Percentiles rank a stretch among this genome's conserved stretches.
These are phyloP conservation scores for Drosophila lacteicornis DNA, from an alignment of 1,140 invertebrate species.

Conservation along the genomic window DNA sequence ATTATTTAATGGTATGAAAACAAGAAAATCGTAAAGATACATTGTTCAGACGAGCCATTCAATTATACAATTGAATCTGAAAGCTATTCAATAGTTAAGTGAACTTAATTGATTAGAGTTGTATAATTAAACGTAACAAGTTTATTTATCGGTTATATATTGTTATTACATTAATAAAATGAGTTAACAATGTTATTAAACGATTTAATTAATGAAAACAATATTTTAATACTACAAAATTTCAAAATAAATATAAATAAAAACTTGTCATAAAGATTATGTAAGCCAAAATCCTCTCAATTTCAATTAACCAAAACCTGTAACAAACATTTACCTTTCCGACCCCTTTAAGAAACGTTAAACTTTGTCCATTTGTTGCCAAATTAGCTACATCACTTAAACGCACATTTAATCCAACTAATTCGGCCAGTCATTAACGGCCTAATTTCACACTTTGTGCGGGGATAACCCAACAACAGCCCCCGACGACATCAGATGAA, in stretches of 20 bases:
- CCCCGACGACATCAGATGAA: conserved; percentile 18
- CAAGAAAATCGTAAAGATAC: not conserved
- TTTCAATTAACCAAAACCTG: not conserved
- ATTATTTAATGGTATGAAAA: no score
- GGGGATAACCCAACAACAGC: conserved; percentile 20
- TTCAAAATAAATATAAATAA: not conserved
- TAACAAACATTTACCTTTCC: not conserved
- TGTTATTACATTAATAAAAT: not conserved
- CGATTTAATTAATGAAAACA: not conserved
- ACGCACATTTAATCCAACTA: conserved; percentile 35
- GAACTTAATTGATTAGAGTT: not conserved
- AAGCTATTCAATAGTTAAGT: not conserved
- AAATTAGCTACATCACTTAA: conserved; percentile 28
- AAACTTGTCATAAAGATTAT: no score
- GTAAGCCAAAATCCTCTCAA: not conserved
- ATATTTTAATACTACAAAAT: not conserved
- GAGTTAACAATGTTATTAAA: not conserved
- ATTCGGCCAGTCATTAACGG: conserved; percentile 34
- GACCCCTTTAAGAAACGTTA: conserved; percentile 2
- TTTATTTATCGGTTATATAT: not conserved
- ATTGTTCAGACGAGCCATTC: no score
- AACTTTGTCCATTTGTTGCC: not conserved
- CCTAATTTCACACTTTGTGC: conserved; percentile 29
- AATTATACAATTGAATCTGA: not conserved
- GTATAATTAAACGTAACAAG: not conserved